A percentile compares a stretch with the other conserved stretches of the same genome.
Conservation (phyloP, 2,113 vertebrate species). For the Antennarius striatus region DNA sequence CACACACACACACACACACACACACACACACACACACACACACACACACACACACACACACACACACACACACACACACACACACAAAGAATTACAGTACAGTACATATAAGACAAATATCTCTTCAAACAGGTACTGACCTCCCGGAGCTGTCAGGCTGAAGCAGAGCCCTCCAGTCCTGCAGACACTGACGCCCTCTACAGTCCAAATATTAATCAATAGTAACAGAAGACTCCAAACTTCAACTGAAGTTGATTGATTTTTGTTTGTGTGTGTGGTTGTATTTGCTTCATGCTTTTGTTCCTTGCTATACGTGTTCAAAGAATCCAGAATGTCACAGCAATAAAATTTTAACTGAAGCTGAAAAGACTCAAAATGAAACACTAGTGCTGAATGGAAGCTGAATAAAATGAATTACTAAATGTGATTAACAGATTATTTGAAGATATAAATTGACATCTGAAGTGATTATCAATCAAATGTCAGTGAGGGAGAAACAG, state of each 20-base stretch:
- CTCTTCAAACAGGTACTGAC: slow-evolving; percentile 51
- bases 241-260: not conserved
- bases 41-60: no score
- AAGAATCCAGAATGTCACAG: not conserved
- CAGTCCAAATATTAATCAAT: not conserved
- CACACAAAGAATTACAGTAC: no score
- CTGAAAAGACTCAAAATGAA: no score
- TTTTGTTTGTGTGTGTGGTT: not conserved
- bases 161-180: not conserved
- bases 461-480: no score
- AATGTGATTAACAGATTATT: no score
- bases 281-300: not conserved
- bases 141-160: not conserved
- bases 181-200: slow-evolving; percentile 28
- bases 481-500: not conserved
- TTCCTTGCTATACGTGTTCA: not conserved
- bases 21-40: no score
- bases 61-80: no score
- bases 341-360: not conserved
- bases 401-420: no score
- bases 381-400: no score
- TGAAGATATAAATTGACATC: no score
- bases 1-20: not conserved
- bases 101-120: not conserved
- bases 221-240: no score